These are phyloP conservation scores for Lophotis ruficrista DNA, from an alignment of 2,113 vertebrate genomes.

Conservation along the genomic window DNA sequence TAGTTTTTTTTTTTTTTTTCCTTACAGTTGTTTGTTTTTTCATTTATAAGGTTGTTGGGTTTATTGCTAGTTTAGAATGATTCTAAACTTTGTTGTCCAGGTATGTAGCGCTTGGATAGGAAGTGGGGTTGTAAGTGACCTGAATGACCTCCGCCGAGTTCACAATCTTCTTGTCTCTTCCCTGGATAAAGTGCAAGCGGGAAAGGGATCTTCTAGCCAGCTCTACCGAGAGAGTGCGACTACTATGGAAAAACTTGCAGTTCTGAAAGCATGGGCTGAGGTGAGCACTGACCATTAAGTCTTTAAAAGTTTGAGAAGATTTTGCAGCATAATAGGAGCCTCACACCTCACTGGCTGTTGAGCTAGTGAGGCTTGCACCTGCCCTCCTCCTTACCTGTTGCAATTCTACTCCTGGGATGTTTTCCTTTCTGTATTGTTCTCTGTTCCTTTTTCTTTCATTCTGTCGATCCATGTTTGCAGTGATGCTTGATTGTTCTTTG, in stretches of 20 bases:
- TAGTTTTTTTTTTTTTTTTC: neutral
- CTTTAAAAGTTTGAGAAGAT: neutral
- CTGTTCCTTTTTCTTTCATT: neutral
- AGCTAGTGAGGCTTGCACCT: neutral
- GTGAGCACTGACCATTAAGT: slow-evolving; percentile 64
- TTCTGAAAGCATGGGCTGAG: slow-evolving; percentile 98
- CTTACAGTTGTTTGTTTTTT: neutral
- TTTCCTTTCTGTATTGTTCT: neutral
- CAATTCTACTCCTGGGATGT: neutral
- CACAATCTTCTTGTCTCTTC: slow-evolving; percentile 98
- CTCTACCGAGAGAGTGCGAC: slow-evolving; percentile 96
- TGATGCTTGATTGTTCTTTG: neutral
- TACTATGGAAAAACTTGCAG: slow-evolving; percentile 97
- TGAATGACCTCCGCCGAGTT: slow-evolving; percentile 95
- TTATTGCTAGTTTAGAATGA: neutral
- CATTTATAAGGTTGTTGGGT: rapidly evolving
- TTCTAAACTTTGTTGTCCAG: slow-evolving; percentile 69
- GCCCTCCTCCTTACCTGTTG: neutral
- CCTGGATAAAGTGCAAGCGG: slow-evolving; percentile 95
- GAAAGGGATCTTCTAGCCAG: slow-evolving; percentile 92
- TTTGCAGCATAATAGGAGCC: neutral
- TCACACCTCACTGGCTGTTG: neutral
- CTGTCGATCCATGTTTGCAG: neutral
- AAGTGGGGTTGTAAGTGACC: slow-evolving; percentile 96
- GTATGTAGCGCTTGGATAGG: slow-evolving; percentile 98